Base-by-base conservation (phyloP, 1,140 invertebrate species). In the Trigoniulus corallinus region DNA sequence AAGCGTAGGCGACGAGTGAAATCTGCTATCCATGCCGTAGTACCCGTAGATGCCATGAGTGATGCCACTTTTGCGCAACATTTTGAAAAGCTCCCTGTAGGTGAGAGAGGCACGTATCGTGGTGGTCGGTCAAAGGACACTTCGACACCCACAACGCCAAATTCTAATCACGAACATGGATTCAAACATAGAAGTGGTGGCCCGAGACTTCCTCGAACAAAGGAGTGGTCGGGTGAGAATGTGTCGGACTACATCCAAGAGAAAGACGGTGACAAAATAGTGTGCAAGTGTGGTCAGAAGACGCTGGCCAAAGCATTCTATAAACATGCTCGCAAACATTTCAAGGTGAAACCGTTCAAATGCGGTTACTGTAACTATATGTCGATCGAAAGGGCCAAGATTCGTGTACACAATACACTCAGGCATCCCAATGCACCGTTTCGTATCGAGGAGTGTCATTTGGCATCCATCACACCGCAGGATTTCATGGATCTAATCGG, bases 301-400 rank as follows among this genome's bases (percentile, higher is more conserved):
- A 53, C 51, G 3, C 27, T 41, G 12, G 34, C 29, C 15, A 50
- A 53, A 29, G 51, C 46, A 7, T 55, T 55, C 24, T 53, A 55
- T 37, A 55, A 55, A 29, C 54, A 55, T 27, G 46, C 39, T 2
- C 44, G 45, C 21, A 55, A 52, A 27, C 54, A 55, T 42, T 40
- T 52, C 4, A 15, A 41, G 21, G 29, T 49, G 2, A 55, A 49
- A 26, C 46, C 51, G 2, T 55, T 48, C 26, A 48, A 48, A 20
- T 55, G 54, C 41, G 54, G 51, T 25, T 50, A 55, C 43, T 55
- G 54, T 37, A 24, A 53, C 20, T 55, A 55, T 47, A 27, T 39
- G 2, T 48, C 54, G 1, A 44, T 53, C 13, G 54, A 55, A 46
- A 18, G 51, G 22, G 51, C 54, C 10, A 55, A 55, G 50, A 40